These are phyloP conservation scores for Tridacna crocea DNA, from an alignment of 2,888 invertebrate genomes.

Conservation along the genomic window DNA sequence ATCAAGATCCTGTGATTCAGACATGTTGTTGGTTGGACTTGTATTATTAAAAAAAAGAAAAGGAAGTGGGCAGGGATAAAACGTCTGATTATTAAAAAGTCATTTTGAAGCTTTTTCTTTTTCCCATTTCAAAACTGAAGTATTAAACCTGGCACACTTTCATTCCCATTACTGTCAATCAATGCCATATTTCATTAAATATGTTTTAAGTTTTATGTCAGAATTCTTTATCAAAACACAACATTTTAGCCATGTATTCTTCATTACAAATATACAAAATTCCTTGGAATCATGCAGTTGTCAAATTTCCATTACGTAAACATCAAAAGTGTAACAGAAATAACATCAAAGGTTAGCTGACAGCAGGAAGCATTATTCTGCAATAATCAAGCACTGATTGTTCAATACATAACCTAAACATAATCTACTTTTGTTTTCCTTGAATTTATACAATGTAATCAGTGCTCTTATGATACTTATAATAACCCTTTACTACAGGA, in stretches of 20 bases:
- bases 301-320: background rate
- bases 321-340: conserved; percentile 7
- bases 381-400: conserved; percentile 25
- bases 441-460: conserved; percentile 13
- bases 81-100: too few relatives aligned
- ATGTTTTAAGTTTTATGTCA: background rate
- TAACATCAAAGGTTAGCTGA: conserved; percentile 36
- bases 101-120: too few relatives aligned
- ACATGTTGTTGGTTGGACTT: background rate
- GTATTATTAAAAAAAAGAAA: too few relatives aligned
- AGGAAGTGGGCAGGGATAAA: too few relatives aligned
- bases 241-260: conserved; percentile 1
- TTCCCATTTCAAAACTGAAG: too few relatives aligned
- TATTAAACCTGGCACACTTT: too few relatives aligned
- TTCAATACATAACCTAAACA: conserved; percentile 18
- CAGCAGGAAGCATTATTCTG: conserved; percentile 45
- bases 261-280: background rate
- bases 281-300: background rate
- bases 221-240: background rate
- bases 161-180: background rate
- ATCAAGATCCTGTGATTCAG: background rate
- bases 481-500: background rate
- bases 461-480: conserved; percentile 2
- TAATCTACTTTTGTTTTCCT: conserved; percentile 47
- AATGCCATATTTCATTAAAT: conserved; percentile 1